These are phyloP conservation scores for Halcyon badia DNA, from an alignment of 2,797 vertebrate genomes.

Conservation along the genomic window DNA sequence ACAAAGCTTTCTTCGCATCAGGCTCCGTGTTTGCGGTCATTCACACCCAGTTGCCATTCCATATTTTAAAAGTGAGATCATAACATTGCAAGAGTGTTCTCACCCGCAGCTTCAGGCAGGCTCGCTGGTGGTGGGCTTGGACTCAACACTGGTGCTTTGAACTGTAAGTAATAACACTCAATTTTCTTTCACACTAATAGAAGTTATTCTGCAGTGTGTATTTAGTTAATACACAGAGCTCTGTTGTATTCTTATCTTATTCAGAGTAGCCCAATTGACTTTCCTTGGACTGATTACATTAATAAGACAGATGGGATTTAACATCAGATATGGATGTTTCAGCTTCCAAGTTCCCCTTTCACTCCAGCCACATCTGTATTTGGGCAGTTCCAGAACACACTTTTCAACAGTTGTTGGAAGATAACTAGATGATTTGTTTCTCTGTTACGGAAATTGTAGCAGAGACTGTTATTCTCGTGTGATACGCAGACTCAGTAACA, in stretches of 20 bases:
- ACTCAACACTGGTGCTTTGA: neutral
- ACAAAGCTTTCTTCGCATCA: accelerated
- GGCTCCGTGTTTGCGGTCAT: neutral
- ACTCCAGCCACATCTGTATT: neutral
- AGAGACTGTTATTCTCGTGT: neutral
- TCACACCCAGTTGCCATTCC: neutral
- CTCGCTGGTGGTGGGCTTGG: neutral
- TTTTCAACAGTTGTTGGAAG: neutral
- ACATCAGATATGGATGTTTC: neutral
- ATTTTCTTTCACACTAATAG: neutral
- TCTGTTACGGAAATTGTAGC: neutral
- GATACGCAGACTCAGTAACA: neutral
- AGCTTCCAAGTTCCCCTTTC: neutral
- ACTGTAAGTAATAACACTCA: neutral
- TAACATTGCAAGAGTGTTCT: neutral
- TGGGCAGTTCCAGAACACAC: neutral
- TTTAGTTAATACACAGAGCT: neutral
- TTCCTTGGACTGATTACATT: neutral
- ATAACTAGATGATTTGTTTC: neutral
- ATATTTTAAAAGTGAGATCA: neutral
- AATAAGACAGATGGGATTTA: neutral
- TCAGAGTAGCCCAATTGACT: neutral
- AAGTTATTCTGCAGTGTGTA: neutral
- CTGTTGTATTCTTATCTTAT: accelerated
- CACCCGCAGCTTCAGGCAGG: neutral